phyloP scores from a whole-genome alignment of 2,797 vertebrate species.

The Danio choprae region DNA sequence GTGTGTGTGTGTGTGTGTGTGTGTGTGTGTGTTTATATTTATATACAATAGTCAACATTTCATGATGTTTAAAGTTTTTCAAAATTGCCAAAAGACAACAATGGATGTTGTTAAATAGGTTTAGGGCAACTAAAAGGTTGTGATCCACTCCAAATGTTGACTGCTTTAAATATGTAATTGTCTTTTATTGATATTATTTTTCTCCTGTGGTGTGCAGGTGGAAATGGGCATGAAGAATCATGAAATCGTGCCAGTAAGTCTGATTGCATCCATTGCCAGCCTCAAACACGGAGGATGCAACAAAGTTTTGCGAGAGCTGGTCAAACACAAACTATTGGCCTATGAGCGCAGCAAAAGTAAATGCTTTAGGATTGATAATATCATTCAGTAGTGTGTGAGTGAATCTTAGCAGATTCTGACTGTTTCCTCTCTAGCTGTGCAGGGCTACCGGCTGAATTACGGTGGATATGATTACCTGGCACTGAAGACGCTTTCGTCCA shows the following conservation, averaged over 20 bases:
- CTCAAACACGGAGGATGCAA: slow-evolving; percentile 97
- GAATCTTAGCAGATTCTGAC: not conserved
- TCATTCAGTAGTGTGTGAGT: not conserved
- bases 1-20: too few species aligned
- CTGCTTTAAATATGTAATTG: not conserved
- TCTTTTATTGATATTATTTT: not conserved
- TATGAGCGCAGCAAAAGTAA: slow-evolving; percentile 90
- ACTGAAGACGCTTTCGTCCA: slow-evolving; percentile 90
- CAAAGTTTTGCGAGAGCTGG: slow-evolving; percentile 91
- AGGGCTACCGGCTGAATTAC: slow-evolving; percentile 93
- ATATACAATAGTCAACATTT: too few species aligned
- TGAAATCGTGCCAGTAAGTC: slow-evolving; percentile 92
- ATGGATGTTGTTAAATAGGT: too few species aligned
- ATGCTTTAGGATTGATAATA: not conserved
- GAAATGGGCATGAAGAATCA: slow-evolving; percentile 99
- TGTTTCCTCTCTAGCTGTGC: slow-evolving; percentile 80
- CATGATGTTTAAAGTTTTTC: too few species aligned
- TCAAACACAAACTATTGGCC: slow-evolving; percentile 91
- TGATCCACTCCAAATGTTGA: too few species aligned
- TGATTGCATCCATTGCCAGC: slow-evolving; percentile 91
- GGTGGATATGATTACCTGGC: slow-evolving; percentile 96
- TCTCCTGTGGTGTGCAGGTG: slow-evolving; percentile 78
- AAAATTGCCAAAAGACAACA: too few species aligned
- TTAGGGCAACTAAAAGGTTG: not conserved
- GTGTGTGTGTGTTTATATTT: too few species aligned